Base-by-base conservation (phyloP, 2,888 invertebrate species). In the Diachrysia chrysitis region DNA sequence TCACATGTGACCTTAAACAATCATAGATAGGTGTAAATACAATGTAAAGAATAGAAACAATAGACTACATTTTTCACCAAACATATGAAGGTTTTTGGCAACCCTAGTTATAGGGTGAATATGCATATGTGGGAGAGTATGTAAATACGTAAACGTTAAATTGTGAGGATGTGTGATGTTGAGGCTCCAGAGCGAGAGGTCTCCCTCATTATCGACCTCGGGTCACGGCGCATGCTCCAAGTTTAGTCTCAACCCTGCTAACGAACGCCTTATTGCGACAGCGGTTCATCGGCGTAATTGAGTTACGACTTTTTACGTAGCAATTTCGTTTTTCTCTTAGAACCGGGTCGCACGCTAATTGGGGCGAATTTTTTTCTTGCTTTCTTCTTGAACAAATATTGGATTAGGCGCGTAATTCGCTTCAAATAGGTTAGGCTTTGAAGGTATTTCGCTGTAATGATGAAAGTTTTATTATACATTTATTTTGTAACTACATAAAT, bases 171-270 rank as follows among this genome's bases (percentile, higher is more conserved):
- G 95, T 95, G 95, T 94, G 94, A 94, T 93, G 94, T 90, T 91
- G 90, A 87, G 90, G 89, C 89, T 92, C 84, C 89, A 89, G 92
- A 93, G 93, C 87, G 93, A 93, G 95, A 93, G 93, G 93, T 91
- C 91, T 86, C 88, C 87, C 94, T 95, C 95, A 95, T 95, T 95
- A 95, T 95, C 95, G 95, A 95, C 95, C 95, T 94, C 89, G 87
- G 95, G 95, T 95, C 95, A 94, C 89, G 89, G 95, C 95, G 95
- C 95, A 95, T 95, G 95, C 95, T 93, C 95, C 91, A 87, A 92
- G 86, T 89, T 84, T 79, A 86, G 87, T 88, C 87, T 88, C 86
- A 87, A 87, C 88, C 87, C 88, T 85, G 88, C 92, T 94, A 94
- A 94, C 94, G 94, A 95, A 94, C 89, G 93, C 92, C 94, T 93